Percentiles rank a stretch among this genome's conserved stretches.
These are phyloP conservation scores for Ferdinandea cuprea DNA, from an alignment of 2,888 invertebrate species.

Conservation along the genomic window DNA sequence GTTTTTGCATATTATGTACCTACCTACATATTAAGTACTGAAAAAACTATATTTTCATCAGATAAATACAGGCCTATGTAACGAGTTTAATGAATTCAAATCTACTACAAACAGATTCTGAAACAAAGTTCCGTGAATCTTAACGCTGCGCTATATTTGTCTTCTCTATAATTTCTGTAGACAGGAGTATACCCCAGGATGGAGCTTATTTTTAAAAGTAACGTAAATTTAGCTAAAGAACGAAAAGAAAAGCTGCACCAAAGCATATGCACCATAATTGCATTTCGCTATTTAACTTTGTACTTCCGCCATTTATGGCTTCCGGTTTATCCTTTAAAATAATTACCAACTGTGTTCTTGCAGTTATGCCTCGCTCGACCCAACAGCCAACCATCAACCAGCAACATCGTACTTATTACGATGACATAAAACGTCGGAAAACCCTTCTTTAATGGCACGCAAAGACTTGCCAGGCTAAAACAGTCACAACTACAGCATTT, in stretches of 20 bases:
- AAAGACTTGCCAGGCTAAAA: conserved; percentile 19
- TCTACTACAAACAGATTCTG: too few relatives aligned
- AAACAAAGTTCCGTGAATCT: too few relatives aligned
- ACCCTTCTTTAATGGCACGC: conserved; percentile 45
- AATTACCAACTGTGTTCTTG: conserved; percentile 59
- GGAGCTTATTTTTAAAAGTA: too few relatives aligned
- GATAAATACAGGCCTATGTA: too few relatives aligned
- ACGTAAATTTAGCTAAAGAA: neutral
- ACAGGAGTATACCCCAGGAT: too few relatives aligned
- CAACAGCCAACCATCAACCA: conserved; percentile 19
- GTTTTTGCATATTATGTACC: too few relatives aligned
- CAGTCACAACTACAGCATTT: neutral
- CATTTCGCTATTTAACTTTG: conserved; percentile 31
- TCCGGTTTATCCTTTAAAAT: conserved; percentile 50
- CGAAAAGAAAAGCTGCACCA: conserved; percentile 23
- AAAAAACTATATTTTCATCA: too few relatives aligned
- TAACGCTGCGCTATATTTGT: too few relatives aligned
- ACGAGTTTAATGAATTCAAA: too few relatives aligned
- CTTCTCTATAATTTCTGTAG: too few relatives aligned
- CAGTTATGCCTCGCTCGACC: conserved; percentile 36
- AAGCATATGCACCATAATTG: conserved; percentile 24
- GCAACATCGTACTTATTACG: conserved; percentile 54
- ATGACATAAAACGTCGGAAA: conserved; percentile 59
- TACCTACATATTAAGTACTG: too few relatives aligned
- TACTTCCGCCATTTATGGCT: conserved; percentile 53